A percentile compares a stretch with the other conserved stretches of the same genome.
These are phyloP conservation scores for Odontomyia ornata DNA, from an alignment of 2,888 invertebrate species.

Conservation along the genomic window DNA sequence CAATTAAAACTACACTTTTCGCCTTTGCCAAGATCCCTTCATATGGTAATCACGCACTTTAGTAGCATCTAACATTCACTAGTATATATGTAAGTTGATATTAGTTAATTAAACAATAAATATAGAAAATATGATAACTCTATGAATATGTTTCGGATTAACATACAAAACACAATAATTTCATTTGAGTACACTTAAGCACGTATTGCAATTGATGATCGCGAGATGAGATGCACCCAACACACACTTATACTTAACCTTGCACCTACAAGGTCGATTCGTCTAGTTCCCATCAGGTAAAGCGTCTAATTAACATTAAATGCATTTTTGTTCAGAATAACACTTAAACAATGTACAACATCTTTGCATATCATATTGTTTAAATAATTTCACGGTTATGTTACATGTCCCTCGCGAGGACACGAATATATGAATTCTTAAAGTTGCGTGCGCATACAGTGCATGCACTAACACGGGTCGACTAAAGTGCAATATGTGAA, in stretches of 20 bases:
- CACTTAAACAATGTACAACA: not conserved
- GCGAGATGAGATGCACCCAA: conserved; percentile 17
- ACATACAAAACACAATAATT: conserved; percentile 40
- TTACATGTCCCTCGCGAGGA: conserved; percentile 32
- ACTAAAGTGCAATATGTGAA: conserved; percentile 22
- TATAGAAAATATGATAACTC: not conserved
- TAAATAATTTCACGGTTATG: conserved; percentile 33
- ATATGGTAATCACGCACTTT: conserved; percentile 23
- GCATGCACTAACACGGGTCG: conserved; percentile 12
- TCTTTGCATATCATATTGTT: conserved; percentile 30
- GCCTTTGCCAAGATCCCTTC: not conserved
- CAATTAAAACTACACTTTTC: not conserved
- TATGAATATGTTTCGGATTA: conserved; percentile 35
- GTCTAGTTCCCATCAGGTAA: conserved; percentile 24
- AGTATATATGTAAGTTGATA: not conserved
- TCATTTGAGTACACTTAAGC: conserved; percentile 19
- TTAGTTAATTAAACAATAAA: conserved; percentile 9
- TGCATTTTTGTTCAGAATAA: conserved; percentile 7
- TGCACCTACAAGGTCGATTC: conserved; percentile 27
- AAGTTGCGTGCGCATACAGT: not conserved
- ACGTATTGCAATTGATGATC: conserved; percentile 18
- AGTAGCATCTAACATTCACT: not conserved
- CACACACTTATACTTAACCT: conserved; percentile 38
- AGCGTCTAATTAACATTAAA: conserved; percentile 39
- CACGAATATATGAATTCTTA: not conserved